Base-by-base conservation (phyloP, 2,797 vertebrate species). In the Capromys pilorides region DNA sequence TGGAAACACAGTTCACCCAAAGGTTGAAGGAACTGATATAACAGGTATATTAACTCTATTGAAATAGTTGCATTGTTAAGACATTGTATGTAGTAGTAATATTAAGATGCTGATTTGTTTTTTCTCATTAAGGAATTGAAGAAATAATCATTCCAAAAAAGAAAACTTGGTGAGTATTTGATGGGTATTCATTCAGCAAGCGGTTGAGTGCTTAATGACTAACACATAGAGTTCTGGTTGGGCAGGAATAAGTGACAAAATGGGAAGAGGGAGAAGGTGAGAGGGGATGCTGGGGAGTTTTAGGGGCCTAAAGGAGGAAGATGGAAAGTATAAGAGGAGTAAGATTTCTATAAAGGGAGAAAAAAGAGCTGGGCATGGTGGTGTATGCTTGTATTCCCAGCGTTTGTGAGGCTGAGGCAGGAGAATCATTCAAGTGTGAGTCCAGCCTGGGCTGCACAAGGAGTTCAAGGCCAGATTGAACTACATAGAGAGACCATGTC, bases 121-220 rank as follows among this genome's bases (percentile, higher is more conserved):
- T 77, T 93, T 36, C 64, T 96, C 69, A 84, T 97, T 57, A 7
- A 98, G 98, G 93, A 94, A 78, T 69, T 94, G 96, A 94, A 95
- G 98, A 99, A 97, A 97, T 98, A 90, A 97, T 99, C 86, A 97
- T 99, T 94, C 99, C 99, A 45, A 98, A 96, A 96, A 99, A 97
- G 98, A 99, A 99, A 98, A 98, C 98, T 85, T 99, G 99, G 99
- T 99, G 97, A 95, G 99, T 98, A 66, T 90, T 66, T 78, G 16
- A 10, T 96, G 92, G 54, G 0, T 97, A 33, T 64, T 96, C 57
- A 64, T 93, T 95, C 59, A 67, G 36, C 61, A 79, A 41, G 36
- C 67, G 28, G 26, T 75, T 69, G 59, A 67, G 13, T 88, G 14
- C 67, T 95, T 91, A 31, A 2, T 79, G 36, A 91, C 61, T 3